Conservation (phyloP, 2,888 invertebrate genomes). For the Furcula furcula region DNA sequence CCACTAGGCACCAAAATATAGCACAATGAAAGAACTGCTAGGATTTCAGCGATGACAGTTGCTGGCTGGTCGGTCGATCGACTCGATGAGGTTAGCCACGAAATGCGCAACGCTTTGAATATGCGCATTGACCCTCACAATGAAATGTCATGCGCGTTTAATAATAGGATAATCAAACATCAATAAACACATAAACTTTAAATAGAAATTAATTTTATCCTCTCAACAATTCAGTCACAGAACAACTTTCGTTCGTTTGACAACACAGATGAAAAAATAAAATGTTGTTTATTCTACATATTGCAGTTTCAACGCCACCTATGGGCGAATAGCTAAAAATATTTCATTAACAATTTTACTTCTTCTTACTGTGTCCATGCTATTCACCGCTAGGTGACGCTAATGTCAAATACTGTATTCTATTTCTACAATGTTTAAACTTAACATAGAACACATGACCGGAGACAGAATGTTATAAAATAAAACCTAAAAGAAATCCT, state of each 20-base stretch:
- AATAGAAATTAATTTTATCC: too few relatives aligned
- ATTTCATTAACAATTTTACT: too few relatives aligned
- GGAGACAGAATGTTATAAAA: too few relatives aligned
- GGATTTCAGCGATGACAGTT: constrained; percentile 63
- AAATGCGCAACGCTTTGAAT: constrained; percentile 80
- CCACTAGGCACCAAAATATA: constrained; percentile 74
- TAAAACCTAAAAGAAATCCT: too few relatives aligned
- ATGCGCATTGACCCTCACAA: constrained; percentile 72
- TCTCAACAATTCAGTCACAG: too few relatives aligned
- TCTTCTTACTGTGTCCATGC: constrained; percentile 13
- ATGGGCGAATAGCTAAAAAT: constrained; percentile 19
- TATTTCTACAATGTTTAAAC: too few relatives aligned
- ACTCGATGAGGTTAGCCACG: constrained; percentile 68
- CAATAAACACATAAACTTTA: constrained; percentile 4
- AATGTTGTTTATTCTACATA: too few relatives aligned
- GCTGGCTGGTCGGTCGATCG: constrained; percentile 52
- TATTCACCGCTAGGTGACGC: constrained; percentile 29
- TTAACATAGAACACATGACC: too few relatives aligned
- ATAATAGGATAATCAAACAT: constrained; percentile 3
- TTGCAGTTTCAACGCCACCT: constrained; percentile 32
- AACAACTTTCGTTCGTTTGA: too few relatives aligned
- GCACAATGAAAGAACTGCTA: constrained; percentile 59
- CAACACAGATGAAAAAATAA: too few relatives aligned
- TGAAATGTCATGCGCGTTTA: constrained; percentile 68
- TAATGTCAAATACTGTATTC: too few relatives aligned